Base-by-base conservation (phyloP, 2,113 vertebrate genomes). In the Camelus bactrianus region DNA sequence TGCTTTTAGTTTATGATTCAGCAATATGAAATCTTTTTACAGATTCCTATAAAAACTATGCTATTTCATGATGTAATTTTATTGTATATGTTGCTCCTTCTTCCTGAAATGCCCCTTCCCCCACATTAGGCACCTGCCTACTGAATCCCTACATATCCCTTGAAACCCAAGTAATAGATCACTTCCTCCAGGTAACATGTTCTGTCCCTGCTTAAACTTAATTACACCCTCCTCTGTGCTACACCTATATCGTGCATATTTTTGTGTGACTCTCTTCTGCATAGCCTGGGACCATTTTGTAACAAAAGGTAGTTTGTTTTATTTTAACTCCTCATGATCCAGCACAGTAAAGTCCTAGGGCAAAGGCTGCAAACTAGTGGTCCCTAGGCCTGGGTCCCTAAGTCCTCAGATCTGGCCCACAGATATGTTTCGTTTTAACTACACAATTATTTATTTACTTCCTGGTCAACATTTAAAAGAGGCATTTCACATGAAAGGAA, bases 1-100 rank as follows among this genome's bases (percentile, higher is more conserved):
- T 73, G 54, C 22, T 72, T 91, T 85, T 64, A 76, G 5, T 86
- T 93, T 91, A 76, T 62, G 75, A 89, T 38, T 97, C 35, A 64
- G 22, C 30, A 83, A 10, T 90, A 70, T 56, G 65, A 92, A 89
- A 69, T 80, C 32, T 80, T 76, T 38, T 67, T 82, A 79, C 4
- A 87, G 20, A 73, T 60, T 86, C 26, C 50, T 60, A 7, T 79
- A 56, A 92, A 94, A 38, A 60, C 16, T 46, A 42, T 42, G 17
- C 48, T 85, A 83, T 87, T 94, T 79, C 89, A 73, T 60, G 38
- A 65, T 62, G 46, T 54, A 17, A 11, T 72, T 17, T 46, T 80
- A 67, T 48, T 69, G 30, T 80, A 65, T 79, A 38, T 56, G 24
- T 73, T 82, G 62, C 26, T 48, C 62, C 24, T 15, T 75, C 20